A percentile compares a stretch with the other conserved stretches of the same genome.
Conservation (phyloP, 2,797 vertebrate species). For the Sphenodon punctatus region DNA sequence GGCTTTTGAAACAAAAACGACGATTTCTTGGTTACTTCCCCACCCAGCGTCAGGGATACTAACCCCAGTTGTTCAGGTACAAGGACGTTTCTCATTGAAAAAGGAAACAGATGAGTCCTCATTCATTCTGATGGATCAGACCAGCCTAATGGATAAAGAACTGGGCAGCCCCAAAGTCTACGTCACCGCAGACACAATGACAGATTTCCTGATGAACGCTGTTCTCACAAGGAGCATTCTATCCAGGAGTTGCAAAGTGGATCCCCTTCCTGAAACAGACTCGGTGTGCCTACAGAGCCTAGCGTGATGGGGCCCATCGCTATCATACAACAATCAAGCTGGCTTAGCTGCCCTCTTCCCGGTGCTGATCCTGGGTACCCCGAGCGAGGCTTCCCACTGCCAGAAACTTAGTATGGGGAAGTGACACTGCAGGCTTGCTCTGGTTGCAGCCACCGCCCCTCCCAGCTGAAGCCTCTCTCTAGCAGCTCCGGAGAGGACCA, state of each 20-base stretch:
- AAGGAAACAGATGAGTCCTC: background rate
- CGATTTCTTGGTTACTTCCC: background rate
- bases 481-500: background rate
- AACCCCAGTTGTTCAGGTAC: background rate
- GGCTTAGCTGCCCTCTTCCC: no score
- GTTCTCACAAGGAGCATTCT: background rate
- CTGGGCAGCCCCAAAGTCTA: background rate
- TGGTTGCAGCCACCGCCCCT: no score
- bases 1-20: background rate
- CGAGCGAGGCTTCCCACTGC: no score
- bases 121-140: background rate
- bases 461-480: background rate
- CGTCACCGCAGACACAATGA: no score
- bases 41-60: background rate
- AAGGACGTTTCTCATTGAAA: background rate
- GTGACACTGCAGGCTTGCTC: no score
- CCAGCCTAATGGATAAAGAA: background rate
- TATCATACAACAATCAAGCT: no score
- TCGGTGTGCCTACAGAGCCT: no score
- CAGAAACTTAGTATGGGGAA: no score
- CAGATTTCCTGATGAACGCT: no score
- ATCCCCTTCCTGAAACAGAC: no score
- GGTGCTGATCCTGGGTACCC: no score
- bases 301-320: no score
- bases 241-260: background rate